Evolutionary conservation across 2,888 invertebrate species (phyloP), one percentile per base, ranked within the genome.

Genomic region (Catonia carolina): DNA sequence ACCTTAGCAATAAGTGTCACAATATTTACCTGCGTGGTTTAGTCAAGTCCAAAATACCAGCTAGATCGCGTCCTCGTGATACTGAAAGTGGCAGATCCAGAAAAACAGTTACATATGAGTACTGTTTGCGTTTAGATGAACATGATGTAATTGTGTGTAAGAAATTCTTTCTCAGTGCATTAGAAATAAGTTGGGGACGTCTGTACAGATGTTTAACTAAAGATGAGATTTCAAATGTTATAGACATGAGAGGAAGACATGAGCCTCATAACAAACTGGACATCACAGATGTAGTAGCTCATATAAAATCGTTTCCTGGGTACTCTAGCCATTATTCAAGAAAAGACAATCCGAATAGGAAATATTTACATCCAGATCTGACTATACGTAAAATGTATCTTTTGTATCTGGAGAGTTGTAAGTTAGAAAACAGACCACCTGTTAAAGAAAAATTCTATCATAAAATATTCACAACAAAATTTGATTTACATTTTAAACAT

Each of bases 261-360:
- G 17, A 12, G 17, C 49, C 31, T 10, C 12, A 17, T 31, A 49
- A 49, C 6, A 49, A 49, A 12, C 31, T 49, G 7, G 49, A 49
- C 14, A 27, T 49, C 31, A 31, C 23, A 5, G 14, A 31, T 49
- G n/a, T n/a, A n/a, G 33, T 49, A 14, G 27, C 20, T 12, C 49
- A 49, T 49, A 48, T 50, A 2, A 41, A 50, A 36, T 50, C 50
- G n/a, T 50, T 50, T 35, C 50, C 50, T n/a, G n/a, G 35, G 17
- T 50, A 50, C 36, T 10, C 1, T 4, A 50, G 50, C 20, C 50
- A 50, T 36, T 50, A 50, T 20, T 50, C 50, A 4, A 50, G 50
- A 17, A 50, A 33, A 35, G 50, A 35, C 36, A 36, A n/a, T n/a
- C 50, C 50, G 1, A 17, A 17, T 50, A 15, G 50, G 12, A 36